Evolutionary conservation across 2,797 vertebrate species (phyloP).

Genomic region (Psittacula echo): DNA sequence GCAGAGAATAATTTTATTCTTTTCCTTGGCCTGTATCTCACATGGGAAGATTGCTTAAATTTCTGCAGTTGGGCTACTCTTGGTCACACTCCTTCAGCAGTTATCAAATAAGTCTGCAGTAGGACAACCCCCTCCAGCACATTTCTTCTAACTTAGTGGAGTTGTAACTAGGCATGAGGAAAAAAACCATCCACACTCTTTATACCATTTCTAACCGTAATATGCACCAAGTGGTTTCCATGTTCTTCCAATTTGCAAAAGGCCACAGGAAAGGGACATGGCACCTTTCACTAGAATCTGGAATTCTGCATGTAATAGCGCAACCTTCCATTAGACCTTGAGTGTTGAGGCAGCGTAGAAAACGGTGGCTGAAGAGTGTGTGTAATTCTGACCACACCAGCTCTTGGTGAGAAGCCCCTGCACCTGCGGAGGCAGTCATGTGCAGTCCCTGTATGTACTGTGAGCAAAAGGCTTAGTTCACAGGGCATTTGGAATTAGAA

Average conservation of each 20-base stretch:
- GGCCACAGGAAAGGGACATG: conserved; percentile 78
- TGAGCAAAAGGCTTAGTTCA: conserved; percentile 75
- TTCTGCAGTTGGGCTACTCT: conserved; percentile 53
- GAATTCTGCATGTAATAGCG: conserved; percentile 74
- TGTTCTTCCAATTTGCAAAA: conserved; percentile 73
- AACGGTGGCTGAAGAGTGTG: conserved; percentile 80
- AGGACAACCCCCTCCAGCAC: conserved; percentile 69
- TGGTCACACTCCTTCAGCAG: conserved; percentile 50
- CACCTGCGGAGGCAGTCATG: conserved; percentile 69
- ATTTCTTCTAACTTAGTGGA: conserved; percentile 59
- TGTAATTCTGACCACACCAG: conserved; percentile 79
- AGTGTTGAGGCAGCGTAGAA: conserved; percentile 79
- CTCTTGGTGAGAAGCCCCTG: conserved; percentile 72
- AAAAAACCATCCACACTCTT: conserved; percentile 72
- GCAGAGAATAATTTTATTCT: conserved; percentile 69
- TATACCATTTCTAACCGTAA: conserved; percentile 72
- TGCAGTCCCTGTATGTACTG: conserved; percentile 70
- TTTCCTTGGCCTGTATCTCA: conserved; percentile 73
- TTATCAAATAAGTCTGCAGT: conserved; percentile 58
- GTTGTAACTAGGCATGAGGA: conserved; percentile 74
- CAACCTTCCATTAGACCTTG: conserved; percentile 74
- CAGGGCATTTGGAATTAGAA: conserved; percentile 62
- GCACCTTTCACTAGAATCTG: conserved; percentile 72
- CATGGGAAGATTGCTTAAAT: conserved; percentile 30
- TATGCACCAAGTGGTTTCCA: conserved; percentile 69